phyloP scores from a whole-genome alignment of 1,140 invertebrate species.

The Drosophila tropicalis region DNA sequence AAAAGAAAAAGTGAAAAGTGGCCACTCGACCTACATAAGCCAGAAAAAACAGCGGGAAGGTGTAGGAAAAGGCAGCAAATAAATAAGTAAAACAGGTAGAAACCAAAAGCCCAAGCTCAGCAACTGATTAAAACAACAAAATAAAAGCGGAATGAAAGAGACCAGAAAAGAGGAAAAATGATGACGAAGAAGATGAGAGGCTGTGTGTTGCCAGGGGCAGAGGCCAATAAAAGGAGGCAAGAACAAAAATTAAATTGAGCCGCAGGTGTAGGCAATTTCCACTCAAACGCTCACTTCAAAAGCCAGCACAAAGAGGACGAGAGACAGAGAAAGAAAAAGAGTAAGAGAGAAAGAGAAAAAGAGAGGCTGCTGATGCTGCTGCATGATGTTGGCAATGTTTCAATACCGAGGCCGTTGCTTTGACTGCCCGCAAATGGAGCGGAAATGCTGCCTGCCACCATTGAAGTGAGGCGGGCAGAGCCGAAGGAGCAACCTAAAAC shows the following conservation, averaged over 20 bases:
- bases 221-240: conserved; percentile 45
- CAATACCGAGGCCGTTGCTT: conserved; percentile 54
- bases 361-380: background rate
- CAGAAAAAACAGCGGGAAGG: conserved; percentile 9
- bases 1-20: conserved; percentile 31
- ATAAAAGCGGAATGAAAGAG: background rate
- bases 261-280: conserved; percentile 81
- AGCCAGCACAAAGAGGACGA: conserved; percentile 26
- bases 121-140: conserved; percentile 51
- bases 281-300: conserved; percentile 73
- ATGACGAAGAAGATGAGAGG: conserved; percentile 26
- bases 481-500: conserved; percentile 37
- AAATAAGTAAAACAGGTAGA: conserved; percentile 51
- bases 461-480: no score
- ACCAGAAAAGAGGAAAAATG: conserved; percentile 1
- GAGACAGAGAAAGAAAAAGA: background rate
- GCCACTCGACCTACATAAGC: conserved; percentile 36
- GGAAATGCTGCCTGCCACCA: conserved; percentile 62
- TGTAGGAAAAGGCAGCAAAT: conserved; percentile 28
- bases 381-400: conserved; percentile 63
- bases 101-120: conserved; percentile 11
- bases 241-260: conserved; percentile 80
- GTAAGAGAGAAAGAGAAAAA: background rate
- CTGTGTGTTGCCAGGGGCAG: conserved; percentile 18
- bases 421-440: conserved; percentile 72